Evolutionary conservation across 2,797 vertebrate species (phyloP).

Genomic region (Trachops cirrhosus): DNA sequence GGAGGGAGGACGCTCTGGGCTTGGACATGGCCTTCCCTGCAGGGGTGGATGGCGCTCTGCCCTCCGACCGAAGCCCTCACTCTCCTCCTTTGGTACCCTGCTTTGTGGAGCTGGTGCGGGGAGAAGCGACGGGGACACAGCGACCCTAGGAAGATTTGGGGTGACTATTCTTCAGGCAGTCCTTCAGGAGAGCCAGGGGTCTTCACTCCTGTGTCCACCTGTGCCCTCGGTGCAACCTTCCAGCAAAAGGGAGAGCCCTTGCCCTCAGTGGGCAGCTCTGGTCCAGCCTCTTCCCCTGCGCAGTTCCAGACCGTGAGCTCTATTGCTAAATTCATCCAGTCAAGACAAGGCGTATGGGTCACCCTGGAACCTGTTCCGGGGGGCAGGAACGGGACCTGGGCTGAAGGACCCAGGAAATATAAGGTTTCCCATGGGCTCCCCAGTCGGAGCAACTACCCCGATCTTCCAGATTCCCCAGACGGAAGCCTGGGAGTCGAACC

Average conservation of each 20-base stretch:
- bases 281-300: neutral
- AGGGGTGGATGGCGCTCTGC: neutral
- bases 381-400: neutral
- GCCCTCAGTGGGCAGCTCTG: neutral
- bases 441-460: rapidly evolving
- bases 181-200: neutral
- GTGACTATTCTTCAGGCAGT: neutral
- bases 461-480: neutral
- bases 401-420: neutral
- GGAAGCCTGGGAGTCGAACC: neutral
- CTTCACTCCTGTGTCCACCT: neutral
- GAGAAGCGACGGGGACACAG: rapidly evolving
- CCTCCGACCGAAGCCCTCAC: rapidly evolving
- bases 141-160: neutral
- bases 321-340: neutral
- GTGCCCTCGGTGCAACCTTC: neutral
- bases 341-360: neutral
- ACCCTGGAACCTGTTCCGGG: neutral
- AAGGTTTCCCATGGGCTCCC: neutral
- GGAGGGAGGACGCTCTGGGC: neutral
- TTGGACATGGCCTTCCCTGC: neutral
- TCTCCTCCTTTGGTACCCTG: neutral
- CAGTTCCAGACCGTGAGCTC: neutral
- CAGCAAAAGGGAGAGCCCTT: neutral
- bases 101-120: neutral